Base-by-base conservation (phyloP, 2,888 invertebrate species). In the Lochmaea capreae region DNA sequence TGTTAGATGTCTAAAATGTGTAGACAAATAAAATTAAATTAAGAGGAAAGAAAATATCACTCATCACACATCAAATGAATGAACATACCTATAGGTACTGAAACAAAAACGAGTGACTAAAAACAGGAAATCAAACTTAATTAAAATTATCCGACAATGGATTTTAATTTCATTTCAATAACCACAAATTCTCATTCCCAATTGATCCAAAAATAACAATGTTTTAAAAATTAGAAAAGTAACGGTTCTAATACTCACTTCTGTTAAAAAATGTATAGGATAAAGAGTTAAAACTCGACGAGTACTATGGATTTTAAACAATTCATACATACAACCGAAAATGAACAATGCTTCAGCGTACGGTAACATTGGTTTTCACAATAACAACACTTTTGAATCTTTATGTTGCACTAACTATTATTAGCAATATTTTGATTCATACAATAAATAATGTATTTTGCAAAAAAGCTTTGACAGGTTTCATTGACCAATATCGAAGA, bases 181-280 rank as follows among this genome's bases (percentile, higher is more conserved):
- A 39, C 33, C 2, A 39, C 8, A 39, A 39, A 39, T 39, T 39
- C 1, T 9, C 33, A 39, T 39, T 39, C 9, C 33, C 1, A 39
- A 39, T 39, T 39, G 33, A 39, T 39, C 33, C 5, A 8, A 1
- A 39, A 39, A 39, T 39, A 39, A 39, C 33, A 9, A 1, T 39
- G 8, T 39, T 8, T 39, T 39, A 39, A 39, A 39, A 33, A 33
- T 33, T 33, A 33, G 33, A 33, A 33, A 33, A 39, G 33, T 39
- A 39, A 39, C 9, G 33, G 33, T 0, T 33, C 33, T 5, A 39
- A 39, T 39, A 39, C n/a, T 49, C 6, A 49, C 49, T 49, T 49
- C n/a, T 14, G 49, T 49, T n/a, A 49, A n/a, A 49, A 49, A 49
- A 49, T 49, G n/a, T 49, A 49, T n/a, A 49, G 49, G 49, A 49